Base-by-base conservation (phyloP, 1,140 invertebrate species). In the Probaryconus sp. region DNA sequence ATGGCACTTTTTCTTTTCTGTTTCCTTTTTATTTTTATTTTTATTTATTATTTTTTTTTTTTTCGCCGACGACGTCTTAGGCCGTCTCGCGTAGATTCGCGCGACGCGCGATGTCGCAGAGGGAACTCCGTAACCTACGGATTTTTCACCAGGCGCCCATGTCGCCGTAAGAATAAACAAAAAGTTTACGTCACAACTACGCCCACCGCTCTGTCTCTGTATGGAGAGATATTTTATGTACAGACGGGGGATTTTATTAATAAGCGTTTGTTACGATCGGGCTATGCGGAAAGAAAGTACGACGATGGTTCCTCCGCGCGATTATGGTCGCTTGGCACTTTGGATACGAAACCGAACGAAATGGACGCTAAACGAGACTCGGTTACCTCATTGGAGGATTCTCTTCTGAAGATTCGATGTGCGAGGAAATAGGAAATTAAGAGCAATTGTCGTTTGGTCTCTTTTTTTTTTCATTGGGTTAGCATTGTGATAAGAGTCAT, bases 121-220 rank as follows among this genome's bases (percentile, higher is more conserved):
- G 78, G 83, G 79, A 84, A 85, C 82, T 85, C 80, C 82, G 83
- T 83, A 81, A 80, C 78, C 67, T 79, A 79, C 82, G 83, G 79
- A 85, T 87, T 81, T 72, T 50, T 50, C 26, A 85, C 42, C 82
- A 83, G 86, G 85, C 40, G 21, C 64, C 17, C 79, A 86, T 81
- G 50, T 26, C 16, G 3, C 3, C 2, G 7, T 5, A 75, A 56
- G 73, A 77, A 78, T 58, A 21, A 26, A 13, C 45, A 61, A 55
- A 47, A 73, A 58, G 30, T n/a, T n/a, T n/a, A n/a, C n/a, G n/a
- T n/a, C n/a, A n/a, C n/a, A n/a, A n/a, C n/a, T n/a, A n/a, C n/a
- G n/a, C n/a, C n/a, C n/a, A n/a, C n/a, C n/a, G n/a, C n/a, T n/a
- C n/a, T n/a, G n/a, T n/a, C n/a, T n/a, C n/a, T n/a, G n/a, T n/a